A percentile compares a stretch with the other conserved stretches of the same genome.
phyloP scores from a whole-genome alignment of 2,888 invertebrate species.

The Drepana falcataria region DNA sequence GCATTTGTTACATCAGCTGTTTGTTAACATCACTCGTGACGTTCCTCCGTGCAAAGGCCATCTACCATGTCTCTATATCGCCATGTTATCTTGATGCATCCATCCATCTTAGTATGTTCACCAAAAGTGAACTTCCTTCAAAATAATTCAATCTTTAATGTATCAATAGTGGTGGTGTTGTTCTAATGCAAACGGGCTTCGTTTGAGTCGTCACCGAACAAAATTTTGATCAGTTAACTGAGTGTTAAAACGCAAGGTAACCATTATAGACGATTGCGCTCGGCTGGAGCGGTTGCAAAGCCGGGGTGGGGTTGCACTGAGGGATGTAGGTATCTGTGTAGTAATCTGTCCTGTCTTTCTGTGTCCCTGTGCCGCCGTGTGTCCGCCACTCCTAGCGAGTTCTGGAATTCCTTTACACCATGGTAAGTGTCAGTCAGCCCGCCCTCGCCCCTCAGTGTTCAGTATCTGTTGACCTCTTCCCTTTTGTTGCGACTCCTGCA shows the following conservation, averaged over 20 bases:
- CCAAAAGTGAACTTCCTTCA: slow-evolving; percentile 12
- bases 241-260: slow-evolving; percentile 77
- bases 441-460: slow-evolving; percentile 80
- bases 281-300: slow-evolving; percentile 65
- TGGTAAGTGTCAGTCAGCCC: slow-evolving; percentile 93
- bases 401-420: slow-evolving; percentile 99
- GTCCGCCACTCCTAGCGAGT: slow-evolving; percentile 93
- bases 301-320: slow-evolving; percentile 78
- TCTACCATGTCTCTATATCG: slow-evolving; percentile 55
- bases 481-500: slow-evolving; percentile 78
- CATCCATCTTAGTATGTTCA: slow-evolving; percentile 17
- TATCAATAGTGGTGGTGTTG: slow-evolving; percentile 59
- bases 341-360: slow-evolving; percentile 82
- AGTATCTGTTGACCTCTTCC: slow-evolving; percentile 76
- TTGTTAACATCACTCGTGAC: slow-evolving; percentile 43
- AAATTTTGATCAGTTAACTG: slow-evolving; percentile 44
- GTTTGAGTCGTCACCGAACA: slow-evolving; percentile 38
- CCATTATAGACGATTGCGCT: slow-evolving; percentile 72
- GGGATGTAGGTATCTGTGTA: slow-evolving; percentile 80
- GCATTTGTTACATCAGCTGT: slow-evolving; percentile 68
- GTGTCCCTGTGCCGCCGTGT: slow-evolving; percentile 84
- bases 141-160: slow-evolving; percentile 18
- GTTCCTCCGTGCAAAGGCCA: slow-evolving; percentile 50
- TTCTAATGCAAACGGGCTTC: slow-evolving; percentile 78
- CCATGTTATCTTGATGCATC: slow-evolving; percentile 57